These are phyloP conservation scores for Thalassarche chlororhynchos DNA, from an alignment of 2,113 vertebrate species.

Conservation along the genomic window DNA sequence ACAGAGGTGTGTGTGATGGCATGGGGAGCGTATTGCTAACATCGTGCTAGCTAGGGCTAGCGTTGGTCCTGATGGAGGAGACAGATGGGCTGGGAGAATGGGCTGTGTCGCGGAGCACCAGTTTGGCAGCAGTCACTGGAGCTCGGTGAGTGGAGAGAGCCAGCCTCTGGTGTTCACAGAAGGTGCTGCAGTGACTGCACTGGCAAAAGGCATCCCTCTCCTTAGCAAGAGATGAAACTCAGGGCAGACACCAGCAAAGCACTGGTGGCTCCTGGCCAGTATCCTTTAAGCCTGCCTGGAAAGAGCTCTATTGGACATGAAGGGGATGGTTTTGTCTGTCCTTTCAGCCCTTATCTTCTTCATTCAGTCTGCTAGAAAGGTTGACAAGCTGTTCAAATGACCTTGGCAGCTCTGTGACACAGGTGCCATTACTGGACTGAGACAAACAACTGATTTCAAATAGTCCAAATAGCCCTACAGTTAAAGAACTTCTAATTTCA, in stretches of 20 bases:
- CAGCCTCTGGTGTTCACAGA: not conserved
- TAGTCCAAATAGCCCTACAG: not conserved
- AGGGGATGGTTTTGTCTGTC: not conserved
- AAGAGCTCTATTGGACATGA: not conserved
- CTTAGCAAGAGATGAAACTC: not conserved
- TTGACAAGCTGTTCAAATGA: not conserved
- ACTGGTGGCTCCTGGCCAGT: not conserved
- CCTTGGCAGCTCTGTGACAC: not conserved
- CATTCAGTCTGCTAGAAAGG: not conserved
- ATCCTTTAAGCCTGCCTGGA: not conserved
- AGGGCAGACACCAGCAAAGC: not conserved
- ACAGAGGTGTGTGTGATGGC: not conserved
- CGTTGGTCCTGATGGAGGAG: not conserved
- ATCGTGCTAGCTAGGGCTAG: rapidly evolving
- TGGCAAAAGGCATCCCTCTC: not conserved
- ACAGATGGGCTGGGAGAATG: not conserved
- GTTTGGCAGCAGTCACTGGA: not conserved
- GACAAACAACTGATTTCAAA: not conserved
- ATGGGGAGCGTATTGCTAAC: not conserved
- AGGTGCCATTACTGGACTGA: not conserved
- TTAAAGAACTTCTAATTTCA: not conserved
- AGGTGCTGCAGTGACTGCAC: not conserved
- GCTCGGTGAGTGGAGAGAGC: not conserved
- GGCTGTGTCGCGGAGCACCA: rapidly evolving
- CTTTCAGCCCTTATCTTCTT: not conserved